Percentiles rank a stretch among this genome's conserved stretches.
Evolutionary conservation across 2,797 vertebrate species (phyloP).

Genomic region (Phrynocephalus vlangalii): DNA sequence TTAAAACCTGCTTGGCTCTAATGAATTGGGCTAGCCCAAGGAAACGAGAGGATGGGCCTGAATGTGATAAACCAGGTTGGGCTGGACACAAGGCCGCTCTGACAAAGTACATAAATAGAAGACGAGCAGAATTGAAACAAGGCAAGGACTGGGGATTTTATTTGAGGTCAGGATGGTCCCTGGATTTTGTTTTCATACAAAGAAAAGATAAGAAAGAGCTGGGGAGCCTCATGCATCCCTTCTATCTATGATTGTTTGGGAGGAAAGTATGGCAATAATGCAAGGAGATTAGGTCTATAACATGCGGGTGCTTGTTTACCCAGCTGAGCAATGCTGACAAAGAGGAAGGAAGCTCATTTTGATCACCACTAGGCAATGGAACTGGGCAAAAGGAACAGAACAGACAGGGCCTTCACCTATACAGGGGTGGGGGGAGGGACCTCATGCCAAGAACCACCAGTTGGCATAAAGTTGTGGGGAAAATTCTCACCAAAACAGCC

Average conservation of each 20-base stretch:
- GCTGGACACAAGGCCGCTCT: neutral
- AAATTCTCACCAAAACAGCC: too few relatives aligned
- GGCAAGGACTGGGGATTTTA: neutral
- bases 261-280: neutral
- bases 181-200: neutral
- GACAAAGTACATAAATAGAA: neutral
- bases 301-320: neutral
- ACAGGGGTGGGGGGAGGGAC: neutral
- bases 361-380: too few relatives aligned
- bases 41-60: too few relatives aligned
- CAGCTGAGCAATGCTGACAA: neutral
- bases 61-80: too few relatives aligned
- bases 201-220: neutral
- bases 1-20: too few relatives aligned
- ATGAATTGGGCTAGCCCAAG: too few relatives aligned
- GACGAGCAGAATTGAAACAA: neutral
- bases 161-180: conserved; percentile 51
- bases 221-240: neutral
- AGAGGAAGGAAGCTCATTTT: too few relatives aligned
- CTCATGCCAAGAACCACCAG: neutral
- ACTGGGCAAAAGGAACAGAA: too few relatives aligned
- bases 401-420: neutral
- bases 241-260: conserved; percentile 3
- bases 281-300: neutral
- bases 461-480: too few relatives aligned